Conservation (phyloP, 2,888 invertebrate species). For the Electrophaes corylata region DNA sequence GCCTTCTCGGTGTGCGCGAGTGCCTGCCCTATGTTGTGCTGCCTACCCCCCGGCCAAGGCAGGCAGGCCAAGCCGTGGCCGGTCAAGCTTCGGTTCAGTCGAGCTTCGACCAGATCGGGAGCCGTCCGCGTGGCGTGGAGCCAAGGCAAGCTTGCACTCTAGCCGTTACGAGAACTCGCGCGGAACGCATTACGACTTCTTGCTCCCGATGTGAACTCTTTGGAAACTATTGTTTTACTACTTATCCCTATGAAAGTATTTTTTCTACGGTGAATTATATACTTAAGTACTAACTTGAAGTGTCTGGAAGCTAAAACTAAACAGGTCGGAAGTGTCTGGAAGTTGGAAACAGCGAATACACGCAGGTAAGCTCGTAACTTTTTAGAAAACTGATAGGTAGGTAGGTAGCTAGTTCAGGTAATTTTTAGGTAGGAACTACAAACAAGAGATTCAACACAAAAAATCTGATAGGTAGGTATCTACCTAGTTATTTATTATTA, state of each 20-base stretch:
- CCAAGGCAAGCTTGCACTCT: background rate
- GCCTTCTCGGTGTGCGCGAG: no score
- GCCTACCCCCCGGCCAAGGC: background rate
- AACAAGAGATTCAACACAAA: no score
- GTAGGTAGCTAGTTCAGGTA: no score
- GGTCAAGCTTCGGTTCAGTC: slow-evolving; percentile 20
- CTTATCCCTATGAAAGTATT: slow-evolving; percentile 1
- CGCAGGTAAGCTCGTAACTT: slow-evolving; percentile 7
- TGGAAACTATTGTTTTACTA: slow-evolving; percentile 32
- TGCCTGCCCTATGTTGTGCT: no score
- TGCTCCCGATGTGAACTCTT: slow-evolving; percentile 46
- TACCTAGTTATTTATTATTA: no score
- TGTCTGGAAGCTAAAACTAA: background rate
- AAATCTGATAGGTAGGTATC: background rate
- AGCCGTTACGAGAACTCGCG: slow-evolving; percentile 44
- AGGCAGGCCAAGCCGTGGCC: background rate
- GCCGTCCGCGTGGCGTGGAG: slow-evolving; percentile 7
- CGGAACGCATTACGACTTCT: slow-evolving; percentile 44
- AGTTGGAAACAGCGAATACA: background rate
- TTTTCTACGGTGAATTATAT: slow-evolving; percentile 10
- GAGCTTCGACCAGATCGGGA: slow-evolving; percentile 30
- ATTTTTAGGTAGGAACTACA: no score
- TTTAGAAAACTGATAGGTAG: background rate
- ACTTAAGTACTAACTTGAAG: background rate
- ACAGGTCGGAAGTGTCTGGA: slow-evolving; percentile 8